phyloP scores from a whole-genome alignment of 2,888 invertebrate species.

The Leptopilina drosophilae region DNA sequence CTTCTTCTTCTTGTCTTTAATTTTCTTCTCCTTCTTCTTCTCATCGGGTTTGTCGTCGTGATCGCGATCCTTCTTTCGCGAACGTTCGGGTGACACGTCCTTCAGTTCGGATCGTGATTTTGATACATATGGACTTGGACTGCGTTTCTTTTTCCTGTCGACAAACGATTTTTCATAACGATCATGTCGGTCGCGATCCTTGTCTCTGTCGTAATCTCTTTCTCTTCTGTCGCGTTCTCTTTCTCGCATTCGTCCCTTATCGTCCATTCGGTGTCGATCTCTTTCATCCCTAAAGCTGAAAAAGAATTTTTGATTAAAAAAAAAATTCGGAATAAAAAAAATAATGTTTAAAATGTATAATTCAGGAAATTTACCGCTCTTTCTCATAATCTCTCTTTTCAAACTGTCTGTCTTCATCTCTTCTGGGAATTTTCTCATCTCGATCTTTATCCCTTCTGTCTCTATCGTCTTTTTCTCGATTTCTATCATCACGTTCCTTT shows the following conservation, averaged over 20 bases:
- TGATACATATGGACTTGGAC: slow-evolving; percentile 70
- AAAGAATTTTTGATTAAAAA: neutral
- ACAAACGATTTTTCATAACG: slow-evolving; percentile 71
- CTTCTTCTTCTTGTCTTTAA: slow-evolving; percentile 76
- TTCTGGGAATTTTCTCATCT: slow-evolving; percentile 70
- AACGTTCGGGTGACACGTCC: slow-evolving; percentile 73
- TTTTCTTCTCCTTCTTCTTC: slow-evolving; percentile 79
- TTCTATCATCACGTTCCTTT: slow-evolving; percentile 72
- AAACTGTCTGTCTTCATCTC: slow-evolving; percentile 68
- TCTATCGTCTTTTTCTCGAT: slow-evolving; percentile 70
- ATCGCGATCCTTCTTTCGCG: slow-evolving; percentile 81
- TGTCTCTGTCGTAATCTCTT: slow-evolving; percentile 69
- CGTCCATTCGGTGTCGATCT: slow-evolving; percentile 71
- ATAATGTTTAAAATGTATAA: neutral
- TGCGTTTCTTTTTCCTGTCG: slow-evolving; percentile 74
- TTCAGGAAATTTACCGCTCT: slow-evolving; percentile 66
- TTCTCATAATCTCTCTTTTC: slow-evolving; percentile 73
- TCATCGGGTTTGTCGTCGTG: slow-evolving; percentile 73
- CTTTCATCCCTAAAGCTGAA: slow-evolving; percentile 74
- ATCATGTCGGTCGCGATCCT: slow-evolving; percentile 77
- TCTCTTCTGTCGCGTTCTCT: slow-evolving; percentile 67
- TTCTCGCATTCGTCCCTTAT: slow-evolving; percentile 76
- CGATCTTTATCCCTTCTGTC: slow-evolving; percentile 71
- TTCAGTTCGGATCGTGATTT: slow-evolving; percentile 74
- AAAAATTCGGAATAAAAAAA: neutral